phyloP scores from a whole-genome alignment of 2,888 invertebrate species.

The Morinoia aosen region DNA sequence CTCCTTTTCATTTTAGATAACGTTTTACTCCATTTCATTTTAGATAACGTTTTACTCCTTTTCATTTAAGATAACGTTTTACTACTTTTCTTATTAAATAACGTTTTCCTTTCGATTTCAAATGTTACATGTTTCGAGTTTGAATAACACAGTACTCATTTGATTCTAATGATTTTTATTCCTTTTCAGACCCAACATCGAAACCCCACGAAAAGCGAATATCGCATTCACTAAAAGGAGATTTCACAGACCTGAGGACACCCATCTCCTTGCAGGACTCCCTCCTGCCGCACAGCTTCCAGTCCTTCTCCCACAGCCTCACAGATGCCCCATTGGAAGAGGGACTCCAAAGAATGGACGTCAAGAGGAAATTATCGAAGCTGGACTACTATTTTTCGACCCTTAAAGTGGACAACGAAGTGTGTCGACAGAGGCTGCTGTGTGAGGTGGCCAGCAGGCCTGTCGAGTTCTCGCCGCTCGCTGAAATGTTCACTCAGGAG shows the following conservation, averaged over 20 bases:
- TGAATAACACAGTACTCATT: too few relatives aligned
- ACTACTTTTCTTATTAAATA: too few relatives aligned
- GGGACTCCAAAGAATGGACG: constrained; percentile 47
- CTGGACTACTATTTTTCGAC: constrained; percentile 69
- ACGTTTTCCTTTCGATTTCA: too few relatives aligned
- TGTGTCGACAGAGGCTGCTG: constrained; percentile 70
- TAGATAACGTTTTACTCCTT: too few relatives aligned
- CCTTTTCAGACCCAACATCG: not conserved
- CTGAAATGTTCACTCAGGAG: constrained; percentile 69
- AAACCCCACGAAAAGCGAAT: not conserved
- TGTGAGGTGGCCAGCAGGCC: constrained; percentile 70
- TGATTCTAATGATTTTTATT: not conserved
- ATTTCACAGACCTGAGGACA: not conserved
- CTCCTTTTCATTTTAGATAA: too few relatives aligned
- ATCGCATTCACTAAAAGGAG: not conserved
- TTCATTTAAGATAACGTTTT: too few relatives aligned
- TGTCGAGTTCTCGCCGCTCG: constrained; percentile 69
- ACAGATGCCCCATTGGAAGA: not conserved
- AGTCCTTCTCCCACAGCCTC: not conserved
- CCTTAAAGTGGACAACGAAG: constrained; percentile 69
- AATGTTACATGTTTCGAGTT: too few relatives aligned
- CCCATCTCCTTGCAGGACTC: not conserved
- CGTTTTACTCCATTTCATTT: too few relatives aligned
- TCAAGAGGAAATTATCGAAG: constrained; percentile 58
- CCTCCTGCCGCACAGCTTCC: not conserved